phyloP scores from a whole-genome alignment of 1,140 invertebrate species.

The Patella vulgata region DNA sequence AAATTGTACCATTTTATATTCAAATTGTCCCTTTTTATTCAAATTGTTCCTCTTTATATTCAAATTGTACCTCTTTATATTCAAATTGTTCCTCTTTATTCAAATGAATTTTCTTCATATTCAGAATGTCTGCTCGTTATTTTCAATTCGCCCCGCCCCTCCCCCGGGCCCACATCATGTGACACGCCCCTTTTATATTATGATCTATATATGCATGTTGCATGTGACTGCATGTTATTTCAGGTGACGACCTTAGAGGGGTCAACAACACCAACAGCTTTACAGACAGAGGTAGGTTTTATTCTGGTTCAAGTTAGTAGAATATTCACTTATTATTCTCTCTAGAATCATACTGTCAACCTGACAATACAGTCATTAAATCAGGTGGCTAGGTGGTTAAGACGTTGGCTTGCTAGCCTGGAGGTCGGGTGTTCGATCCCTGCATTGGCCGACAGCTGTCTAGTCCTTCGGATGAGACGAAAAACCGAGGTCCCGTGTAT shows the following conservation, averaged over 20 bases:
- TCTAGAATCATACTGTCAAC: too few relatives aligned
- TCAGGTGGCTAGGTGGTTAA: too few relatives aligned
- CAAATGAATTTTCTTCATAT: slow-evolving; percentile 1
- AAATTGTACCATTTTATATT: too few relatives aligned
- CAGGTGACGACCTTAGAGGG: slow-evolving; percentile 6
- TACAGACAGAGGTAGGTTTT: neutral
- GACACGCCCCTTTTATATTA: neutral
- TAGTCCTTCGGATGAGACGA: too few relatives aligned
- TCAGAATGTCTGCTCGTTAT: neutral
- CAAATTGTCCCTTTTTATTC: neutral
- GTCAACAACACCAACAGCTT: neutral
- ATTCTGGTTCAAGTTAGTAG: too few relatives aligned
- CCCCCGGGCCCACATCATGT: neutral
- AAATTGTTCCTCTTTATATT: neutral
- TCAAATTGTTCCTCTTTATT: slow-evolving; percentile 1
- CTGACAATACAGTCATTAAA: too few relatives aligned
- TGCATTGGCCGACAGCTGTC: too few relatives aligned
- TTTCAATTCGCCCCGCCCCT: slow-evolving; percentile 2
- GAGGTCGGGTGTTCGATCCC: too few relatives aligned
- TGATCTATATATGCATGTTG: neutral
- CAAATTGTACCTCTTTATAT: neutral
- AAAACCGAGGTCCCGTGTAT: too few relatives aligned
- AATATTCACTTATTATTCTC: too few relatives aligned
- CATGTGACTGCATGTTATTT: neutral
- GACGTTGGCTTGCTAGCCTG: too few relatives aligned